Percentiles rank a stretch among this genome's conserved stretches.
These are phyloP conservation scores for Hoplostethus mediterraneus DNA, from an alignment of 2,797 vertebrate species.

Conservation along the genomic window DNA sequence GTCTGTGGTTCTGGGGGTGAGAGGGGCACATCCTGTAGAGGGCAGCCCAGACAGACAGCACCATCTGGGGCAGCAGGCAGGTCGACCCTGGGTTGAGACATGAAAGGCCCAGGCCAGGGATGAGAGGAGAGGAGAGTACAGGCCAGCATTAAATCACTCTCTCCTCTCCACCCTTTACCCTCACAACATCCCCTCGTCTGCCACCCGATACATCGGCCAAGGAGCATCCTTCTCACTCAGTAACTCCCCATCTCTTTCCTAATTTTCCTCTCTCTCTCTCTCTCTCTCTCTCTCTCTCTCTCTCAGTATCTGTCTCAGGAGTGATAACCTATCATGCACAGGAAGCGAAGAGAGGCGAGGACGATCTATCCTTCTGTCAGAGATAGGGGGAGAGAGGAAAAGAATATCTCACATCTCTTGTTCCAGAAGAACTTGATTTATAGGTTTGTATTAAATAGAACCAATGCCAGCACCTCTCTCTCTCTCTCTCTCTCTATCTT, in stretches of 20 bases:
- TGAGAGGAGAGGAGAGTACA: constrained; percentile 69
- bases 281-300: constrained; percentile 4
- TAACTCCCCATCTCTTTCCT: constrained; percentile 53
- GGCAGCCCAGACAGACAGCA: constrained; percentile 88
- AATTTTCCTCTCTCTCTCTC: constrained; percentile 33
- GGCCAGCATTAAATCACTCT: constrained; percentile 83
- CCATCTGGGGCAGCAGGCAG: constrained; percentile 86
- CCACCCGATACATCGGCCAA: constrained; percentile 77
- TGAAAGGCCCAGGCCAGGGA: constrained; percentile 80
- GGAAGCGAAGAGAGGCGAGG: constrained; percentile 76
- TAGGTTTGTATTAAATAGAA: constrained; percentile 63
- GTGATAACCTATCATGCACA: constrained; percentile 83
- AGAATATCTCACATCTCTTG: constrained; percentile 81
- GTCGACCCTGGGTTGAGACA: constrained; percentile 82
- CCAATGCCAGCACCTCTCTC: constrained; percentile 14
- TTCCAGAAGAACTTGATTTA: constrained; percentile 75
- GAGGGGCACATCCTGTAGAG: constrained; percentile 84
- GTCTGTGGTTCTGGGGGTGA: constrained; percentile 68
- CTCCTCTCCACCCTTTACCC: constrained; percentile 46
- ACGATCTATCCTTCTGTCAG: constrained; percentile 73
- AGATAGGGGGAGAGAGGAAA: constrained; percentile 68
- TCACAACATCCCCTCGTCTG: constrained; percentile 57
- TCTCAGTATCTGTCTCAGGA: constrained; percentile 48
- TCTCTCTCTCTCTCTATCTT: background rate
- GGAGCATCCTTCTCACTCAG: constrained; percentile 74